These are phyloP conservation scores for Leptopilina clavipes DNA, from an alignment of 1,140 invertebrate species.

Conservation along the genomic window DNA sequence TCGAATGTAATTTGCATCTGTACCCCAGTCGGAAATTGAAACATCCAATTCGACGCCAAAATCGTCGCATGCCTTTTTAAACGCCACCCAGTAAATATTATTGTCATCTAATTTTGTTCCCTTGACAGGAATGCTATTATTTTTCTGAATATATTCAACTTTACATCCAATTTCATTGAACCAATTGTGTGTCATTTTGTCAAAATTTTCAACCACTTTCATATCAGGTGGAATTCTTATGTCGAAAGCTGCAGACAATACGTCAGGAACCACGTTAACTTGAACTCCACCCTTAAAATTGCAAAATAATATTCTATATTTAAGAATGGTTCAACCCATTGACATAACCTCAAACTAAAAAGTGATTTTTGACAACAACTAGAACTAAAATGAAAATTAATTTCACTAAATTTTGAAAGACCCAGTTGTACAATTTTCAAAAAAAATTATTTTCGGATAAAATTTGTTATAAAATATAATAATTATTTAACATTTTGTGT, in stretches of 20 bases:
- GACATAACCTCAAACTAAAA: no score
- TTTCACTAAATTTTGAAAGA: no score
- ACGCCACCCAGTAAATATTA: not conserved
- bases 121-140: not conserved
- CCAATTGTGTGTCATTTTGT: conserved; percentile 82
- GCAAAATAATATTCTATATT: no score
- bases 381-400: no score
- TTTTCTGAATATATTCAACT: conserved; percentile 65
- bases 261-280: conserved; percentile 88
- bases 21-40: not conserved
- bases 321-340: no score
- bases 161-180: conserved; percentile 84
- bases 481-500: no score
- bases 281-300: conserved; percentile 84
- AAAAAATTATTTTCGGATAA: no score
- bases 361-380: no score
- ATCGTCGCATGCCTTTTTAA: not conserved
- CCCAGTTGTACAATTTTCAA: no score
- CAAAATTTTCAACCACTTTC: conserved; percentile 79
- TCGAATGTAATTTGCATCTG: not conserved
- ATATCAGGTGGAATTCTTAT: conserved; percentile 82
- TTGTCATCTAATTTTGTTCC: not conserved
- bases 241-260: conserved; percentile 84
- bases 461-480: no score
- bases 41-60: not conserved